Evolutionary conservation across 2,113 vertebrate genomes (phyloP), one percentile per base, ranked within the genome.

Genomic region (Tupaia chinensis): DNA sequence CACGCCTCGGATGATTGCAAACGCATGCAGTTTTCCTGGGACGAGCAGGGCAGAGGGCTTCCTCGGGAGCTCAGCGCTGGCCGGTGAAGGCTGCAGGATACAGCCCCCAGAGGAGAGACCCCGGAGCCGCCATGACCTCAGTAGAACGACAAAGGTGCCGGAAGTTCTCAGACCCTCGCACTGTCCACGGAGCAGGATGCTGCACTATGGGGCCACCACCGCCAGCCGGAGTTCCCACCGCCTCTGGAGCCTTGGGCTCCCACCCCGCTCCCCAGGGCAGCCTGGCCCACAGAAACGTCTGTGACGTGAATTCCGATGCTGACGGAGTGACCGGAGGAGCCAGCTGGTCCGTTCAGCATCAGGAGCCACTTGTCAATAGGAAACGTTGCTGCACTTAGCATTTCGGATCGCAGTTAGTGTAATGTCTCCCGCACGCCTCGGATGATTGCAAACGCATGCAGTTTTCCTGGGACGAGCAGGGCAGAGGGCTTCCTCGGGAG

Each of bases 361-460:
- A 92, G 56, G 14, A 94, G 85, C 34, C 63, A 90, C 87, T 97
- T 95, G 22, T 95, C 93, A 93, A 89, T 87, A 86, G 14, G 82
- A 89, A 96, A 83, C 95, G 34, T 27, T 82, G 95, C 96, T 94
- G 80, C 96, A 84, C 89, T 84, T 79, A 93, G 89, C 96, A 86
- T 89, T 93, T 63, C 97, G 72, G 63, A 91, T 68, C 87, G 94
- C 95, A 94, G 83, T 91, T 91, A 96, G 95, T 69, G 83, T 58
- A 60, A 78, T 63, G 79, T 78, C 83, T 82, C 89, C 68, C 53
- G 44, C 89, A 72, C 87, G 53, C 96, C 86, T 11, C 20, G 77
- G 66, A 65, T 29, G 0, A 16, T 7, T 56, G 65, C 34, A 89
- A 72, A 94, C 77, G 56, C 56, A 34, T 1, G 12, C 74, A 20